Base-by-base conservation (phyloP, 2,797 vertebrate genomes). In the Rhynchonycteris naso region DNA sequence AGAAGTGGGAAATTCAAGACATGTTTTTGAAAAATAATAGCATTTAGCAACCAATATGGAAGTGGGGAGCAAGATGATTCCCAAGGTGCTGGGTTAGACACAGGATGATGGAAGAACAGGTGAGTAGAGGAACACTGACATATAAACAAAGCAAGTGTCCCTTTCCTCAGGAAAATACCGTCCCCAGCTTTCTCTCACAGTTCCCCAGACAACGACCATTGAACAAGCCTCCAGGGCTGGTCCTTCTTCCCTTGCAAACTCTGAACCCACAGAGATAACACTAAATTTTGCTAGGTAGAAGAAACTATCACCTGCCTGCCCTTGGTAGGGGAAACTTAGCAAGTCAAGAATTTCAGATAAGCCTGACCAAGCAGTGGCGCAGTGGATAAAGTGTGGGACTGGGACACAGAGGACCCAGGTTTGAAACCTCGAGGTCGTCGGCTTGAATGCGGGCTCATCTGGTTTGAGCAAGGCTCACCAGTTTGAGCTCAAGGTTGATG, bases 261-360 rank as follows among this genome's bases (percentile, higher is more conserved):
- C 81, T 61, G 58, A 90, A 68, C 82, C 59, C 66, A 54, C 30
- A 69, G 72, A 66, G 43, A 69, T 58, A 82, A 71, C 3, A 58
- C 38, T 47, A 16, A 59, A 43, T 72, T 88, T 74, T 92, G 24
- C 59, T 71, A 79, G 14, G 33, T 69, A 19, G 14, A 71, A 43
- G 35, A 92, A 94, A 84, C 7, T 71, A 68, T 87, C 28, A 50
- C 78, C 56, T 88, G 78, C 61, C 50, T 88, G 78, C 52, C 30
- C 7, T 56, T 82, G 10, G 21, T 33, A 38, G 16, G 12, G 18
- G 22, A 59, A 38, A 59, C 12, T 65, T 52, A 74, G 83, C 21
- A 63, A n/a, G 50, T 58, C 75, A 74, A 56, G 2, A 50, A 21
- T 87, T 82, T 78, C 52, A 87, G 85, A 7, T 43, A 43, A 43